phyloP scores from a whole-genome alignment of 1,140 invertebrate species.

The Lethocerus indicus region DNA sequence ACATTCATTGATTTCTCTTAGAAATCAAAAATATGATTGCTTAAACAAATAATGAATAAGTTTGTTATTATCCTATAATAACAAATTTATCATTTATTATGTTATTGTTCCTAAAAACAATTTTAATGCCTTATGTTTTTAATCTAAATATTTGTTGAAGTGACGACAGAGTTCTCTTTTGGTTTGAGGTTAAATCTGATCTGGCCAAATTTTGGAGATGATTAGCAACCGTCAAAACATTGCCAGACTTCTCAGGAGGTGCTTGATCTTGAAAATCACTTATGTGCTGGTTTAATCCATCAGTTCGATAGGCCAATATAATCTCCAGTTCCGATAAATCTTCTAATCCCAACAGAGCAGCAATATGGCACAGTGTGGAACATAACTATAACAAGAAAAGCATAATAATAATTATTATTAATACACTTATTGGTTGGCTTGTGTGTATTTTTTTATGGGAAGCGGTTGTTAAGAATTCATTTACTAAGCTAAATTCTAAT shows the following conservation, averaged over 20 bases:
- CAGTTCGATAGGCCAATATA: constrained; percentile 4
- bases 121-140: no score
- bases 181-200: background rate
- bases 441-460: no score
- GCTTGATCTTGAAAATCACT: constrained; percentile 7
- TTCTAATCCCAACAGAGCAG: constrained; percentile 1
- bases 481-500: background rate
- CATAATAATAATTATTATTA: background rate
- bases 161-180: background rate
- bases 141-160: background rate
- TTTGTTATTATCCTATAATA: no score
- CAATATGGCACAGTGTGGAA: constrained; percentile 10
- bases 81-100: no score
- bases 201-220: background rate
- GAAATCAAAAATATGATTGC: no score
- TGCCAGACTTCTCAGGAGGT: constrained; percentile 7
- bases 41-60: no score
- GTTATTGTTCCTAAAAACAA: no score
- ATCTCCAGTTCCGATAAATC: constrained; percentile 7
- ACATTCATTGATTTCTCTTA: no score
- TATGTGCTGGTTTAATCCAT: background rate
- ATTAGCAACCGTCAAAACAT: background rate
- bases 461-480: background rate
- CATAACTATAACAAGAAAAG: constrained; percentile 9
- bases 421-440: no score